Evolutionary conservation across 2,113 vertebrate genomes (phyloP).

Genomic region (Mustela lutreola): DNA sequence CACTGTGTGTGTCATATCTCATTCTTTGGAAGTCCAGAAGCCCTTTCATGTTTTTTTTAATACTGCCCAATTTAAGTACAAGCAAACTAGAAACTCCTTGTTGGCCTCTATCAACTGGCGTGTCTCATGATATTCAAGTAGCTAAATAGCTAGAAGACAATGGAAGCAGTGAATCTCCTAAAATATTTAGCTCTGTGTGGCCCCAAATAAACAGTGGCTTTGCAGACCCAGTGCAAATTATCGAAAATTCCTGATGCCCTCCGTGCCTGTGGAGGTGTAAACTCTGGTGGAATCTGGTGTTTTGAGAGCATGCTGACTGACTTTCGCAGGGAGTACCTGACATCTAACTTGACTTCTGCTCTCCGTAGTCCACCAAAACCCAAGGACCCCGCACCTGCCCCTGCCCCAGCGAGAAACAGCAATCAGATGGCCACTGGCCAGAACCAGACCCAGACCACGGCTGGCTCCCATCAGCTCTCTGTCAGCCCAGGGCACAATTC

Average conservation of each 20-base stretch:
- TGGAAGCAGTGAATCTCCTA: background rate
- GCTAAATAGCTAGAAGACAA: background rate
- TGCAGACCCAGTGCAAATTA: background rate
- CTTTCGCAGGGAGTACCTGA: background rate
- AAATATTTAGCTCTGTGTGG: background rate
- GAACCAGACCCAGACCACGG: constrained; percentile 60
- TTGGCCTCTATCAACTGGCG: background rate
- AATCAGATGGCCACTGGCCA: constrained; percentile 71
- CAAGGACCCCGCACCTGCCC: constrained; percentile 86
- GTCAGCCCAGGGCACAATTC: constrained; percentile 84
- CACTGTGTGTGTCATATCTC: background rate
- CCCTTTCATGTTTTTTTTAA: background rate
- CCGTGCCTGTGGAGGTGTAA: background rate
- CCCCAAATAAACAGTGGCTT: background rate
- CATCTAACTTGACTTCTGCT: constrained; percentile 45
- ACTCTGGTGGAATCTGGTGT: background rate
- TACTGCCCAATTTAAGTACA: background rate
- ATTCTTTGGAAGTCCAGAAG: background rate
- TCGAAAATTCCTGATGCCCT: background rate
- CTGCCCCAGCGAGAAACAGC: constrained; percentile 90
- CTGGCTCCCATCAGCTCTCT: constrained; percentile 87
- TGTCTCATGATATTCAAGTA: background rate
- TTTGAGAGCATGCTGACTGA: background rate
- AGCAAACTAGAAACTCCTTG: background rate
- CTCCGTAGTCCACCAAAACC: constrained; percentile 88